Percentiles rank a stretch among this genome's conserved stretches.
phyloP scores from a whole-genome alignment of 1,140 invertebrate genomes.

The Drosophila nasuta region DNA sequence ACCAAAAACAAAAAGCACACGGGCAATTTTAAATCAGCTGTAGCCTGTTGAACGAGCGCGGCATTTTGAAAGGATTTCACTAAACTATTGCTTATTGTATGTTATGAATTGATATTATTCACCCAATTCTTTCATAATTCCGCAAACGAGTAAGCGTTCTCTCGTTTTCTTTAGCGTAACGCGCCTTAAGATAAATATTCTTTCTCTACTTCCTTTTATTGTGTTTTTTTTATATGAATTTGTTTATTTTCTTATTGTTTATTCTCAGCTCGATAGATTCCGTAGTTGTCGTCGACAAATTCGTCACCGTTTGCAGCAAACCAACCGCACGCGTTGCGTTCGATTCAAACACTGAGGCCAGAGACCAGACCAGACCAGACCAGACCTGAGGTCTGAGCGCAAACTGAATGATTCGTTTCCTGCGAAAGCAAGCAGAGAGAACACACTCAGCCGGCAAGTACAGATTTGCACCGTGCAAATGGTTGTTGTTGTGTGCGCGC shows the following conservation, averaged over 20 bases:
- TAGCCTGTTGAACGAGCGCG: slow-evolving; percentile 72
- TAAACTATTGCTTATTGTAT: slow-evolving; percentile 1
- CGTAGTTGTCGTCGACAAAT: slow-evolving; percentile 27
- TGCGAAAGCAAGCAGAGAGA: slow-evolving; percentile 25
- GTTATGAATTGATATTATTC: slow-evolving; percentile 37
- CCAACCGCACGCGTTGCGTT: slow-evolving; percentile 70
- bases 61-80: slow-evolving; percentile 27
- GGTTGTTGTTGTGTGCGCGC: slow-evolving; percentile 64
- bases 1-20: slow-evolving; percentile 2
- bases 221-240: slow-evolving; percentile 25
- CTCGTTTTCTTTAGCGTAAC: slow-evolving; percentile 29
- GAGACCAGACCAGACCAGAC: slow-evolving; percentile 9
- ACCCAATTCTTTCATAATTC: slow-evolving; percentile 74
- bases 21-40: slow-evolving; percentile 64
- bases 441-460: slow-evolving; percentile 58
- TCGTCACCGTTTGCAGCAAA: slow-evolving; percentile 36
- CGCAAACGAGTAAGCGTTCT: slow-evolving; percentile 21
- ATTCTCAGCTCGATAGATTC: slow-evolving; percentile 21
- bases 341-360: slow-evolving; percentile 56
- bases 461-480: slow-evolving; percentile 22
- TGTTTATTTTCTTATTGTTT: slow-evolving; percentile 39
- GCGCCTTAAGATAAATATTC: background rate
- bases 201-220: background rate
- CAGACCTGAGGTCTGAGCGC: slow-evolving; percentile 6
- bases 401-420: slow-evolving; percentile 21